Conservation (phyloP, 2,113 vertebrate species). For the Cochlearius cochlearius region DNA sequence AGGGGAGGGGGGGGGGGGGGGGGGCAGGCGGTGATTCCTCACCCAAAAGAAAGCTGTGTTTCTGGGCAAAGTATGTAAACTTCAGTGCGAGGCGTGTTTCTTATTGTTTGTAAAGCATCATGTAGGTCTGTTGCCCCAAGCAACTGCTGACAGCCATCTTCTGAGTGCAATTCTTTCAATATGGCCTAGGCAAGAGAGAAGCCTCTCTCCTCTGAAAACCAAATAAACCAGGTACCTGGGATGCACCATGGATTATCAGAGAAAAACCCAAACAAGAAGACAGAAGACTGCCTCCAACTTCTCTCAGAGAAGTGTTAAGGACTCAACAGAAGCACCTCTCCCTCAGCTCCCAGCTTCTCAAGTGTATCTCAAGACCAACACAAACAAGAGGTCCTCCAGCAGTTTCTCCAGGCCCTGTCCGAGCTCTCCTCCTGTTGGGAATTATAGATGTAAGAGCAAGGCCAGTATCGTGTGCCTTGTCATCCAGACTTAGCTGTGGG, state of each 20-base stretch:
- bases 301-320: neutral
- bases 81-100: neutral
- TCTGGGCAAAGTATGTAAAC: neutral
- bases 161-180: neutral
- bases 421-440: neutral
- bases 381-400: neutral
- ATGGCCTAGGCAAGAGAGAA: neutral
- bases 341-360: neutral
- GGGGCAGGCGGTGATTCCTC: rapidly evolving
- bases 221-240: neutral
- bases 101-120: neutral
- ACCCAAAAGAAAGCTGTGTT: neutral
- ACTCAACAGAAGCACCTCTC: neutral
- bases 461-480: neutral
- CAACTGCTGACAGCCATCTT: neutral
- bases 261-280: neutral
- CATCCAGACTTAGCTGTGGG: neutral
- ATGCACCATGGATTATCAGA: neutral
- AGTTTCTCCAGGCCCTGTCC: neutral
- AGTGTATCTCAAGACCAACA: neutral
- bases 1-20: no score
- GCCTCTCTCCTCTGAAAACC: neutral
- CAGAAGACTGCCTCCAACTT: neutral
- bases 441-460: neutral
- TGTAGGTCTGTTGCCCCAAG: neutral